Percentiles rank a stretch among this genome's conserved stretches.
Evolutionary conservation across 2,888 invertebrate species (phyloP).

Genomic region (Acrobasis suavella): DNA sequence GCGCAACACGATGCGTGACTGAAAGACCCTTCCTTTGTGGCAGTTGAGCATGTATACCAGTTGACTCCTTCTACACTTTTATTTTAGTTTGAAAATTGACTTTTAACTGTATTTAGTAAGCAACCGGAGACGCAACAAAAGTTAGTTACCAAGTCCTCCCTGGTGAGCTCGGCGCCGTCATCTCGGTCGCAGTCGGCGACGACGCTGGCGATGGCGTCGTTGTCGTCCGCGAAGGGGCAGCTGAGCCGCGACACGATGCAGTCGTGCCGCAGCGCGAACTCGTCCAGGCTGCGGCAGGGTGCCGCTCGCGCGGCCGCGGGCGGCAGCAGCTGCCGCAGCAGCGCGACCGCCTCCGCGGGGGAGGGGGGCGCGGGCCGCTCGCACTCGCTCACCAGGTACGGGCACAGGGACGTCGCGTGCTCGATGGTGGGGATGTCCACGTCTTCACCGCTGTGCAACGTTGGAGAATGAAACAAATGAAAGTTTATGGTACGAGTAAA

Average conservation of each 20-base stretch:
- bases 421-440: constrained; percentile 44
- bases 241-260: constrained; percentile 46
- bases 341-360: constrained; percentile 28
- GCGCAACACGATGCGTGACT: no score
- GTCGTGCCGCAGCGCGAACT: constrained; percentile 46
- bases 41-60: no score
- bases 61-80: no score
- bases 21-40: no score
- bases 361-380: constrained; percentile 27
- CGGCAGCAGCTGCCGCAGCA: constrained; percentile 26
- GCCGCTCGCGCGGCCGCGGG: constrained; percentile 16
- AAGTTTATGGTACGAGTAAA: no score
- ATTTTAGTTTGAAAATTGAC: no score
- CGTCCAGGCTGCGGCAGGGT: constrained; percentile 25
- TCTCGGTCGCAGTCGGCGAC: constrained; percentile 30
- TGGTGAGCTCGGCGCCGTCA: constrained; percentile 36
- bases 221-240: constrained; percentile 52
- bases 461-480: no score
- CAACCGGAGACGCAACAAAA: background rate
- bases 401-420: constrained; percentile 48
- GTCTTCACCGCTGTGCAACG: constrained; percentile 37
- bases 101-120: no score
- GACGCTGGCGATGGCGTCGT: constrained; percentile 37
- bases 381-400: constrained; percentile 38
- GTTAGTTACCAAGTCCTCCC: constrained; percentile 35